Base-by-base conservation (phyloP, 2,113 vertebrate genomes). In the Leuciscus idus region DNA sequence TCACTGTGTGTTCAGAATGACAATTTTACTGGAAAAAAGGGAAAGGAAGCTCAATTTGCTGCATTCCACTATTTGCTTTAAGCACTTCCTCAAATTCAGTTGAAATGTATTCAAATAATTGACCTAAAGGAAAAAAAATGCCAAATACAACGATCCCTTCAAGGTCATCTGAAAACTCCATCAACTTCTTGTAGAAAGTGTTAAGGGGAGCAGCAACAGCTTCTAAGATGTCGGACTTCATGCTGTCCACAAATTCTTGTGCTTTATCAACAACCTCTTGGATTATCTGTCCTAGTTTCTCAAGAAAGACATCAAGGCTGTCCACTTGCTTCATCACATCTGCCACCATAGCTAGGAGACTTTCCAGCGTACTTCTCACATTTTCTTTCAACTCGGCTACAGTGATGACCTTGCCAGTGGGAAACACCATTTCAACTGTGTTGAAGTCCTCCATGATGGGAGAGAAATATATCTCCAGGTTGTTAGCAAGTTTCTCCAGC, bases 161-260 rank as follows among this genome's bases (percentile, higher is more conserved):
- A 72, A 80, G 72, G 46, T 86, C 26, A 96, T 92, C 90, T 76
- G 93, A 75, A 17, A 86, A 61, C 17, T 95, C 89, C 39, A 95
- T 84, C 85, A 94, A 90, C 52, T 66, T 79, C 64, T 17, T 89
- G 88, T 95, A 94, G 33, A 93, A 23, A 26, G 52, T 66, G n/a
- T 94, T 95, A 0, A 90, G 46, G 77, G 92, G 76, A 4, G 85
- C 9, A 78, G 94, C 92, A 11, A 95, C 21, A 46, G 90, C 89
- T 88, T 96, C 94, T 87, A 95, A 92, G 86, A 92, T 93, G 90
- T 95, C 91, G 62, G 93, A 95, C 70, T 92, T 90, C 62, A 96
- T 48, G 17, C 89, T 91, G 91, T 93, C 93, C 86, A 96, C 77
- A 19, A 90, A 86, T 85, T 94, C 89, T 91, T 95, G 92, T 64